Evolutionary conservation across 1,140 invertebrate species (phyloP), one percentile per base, ranked within the genome.

Genomic region (Hylaeus anthracinus): DNA sequence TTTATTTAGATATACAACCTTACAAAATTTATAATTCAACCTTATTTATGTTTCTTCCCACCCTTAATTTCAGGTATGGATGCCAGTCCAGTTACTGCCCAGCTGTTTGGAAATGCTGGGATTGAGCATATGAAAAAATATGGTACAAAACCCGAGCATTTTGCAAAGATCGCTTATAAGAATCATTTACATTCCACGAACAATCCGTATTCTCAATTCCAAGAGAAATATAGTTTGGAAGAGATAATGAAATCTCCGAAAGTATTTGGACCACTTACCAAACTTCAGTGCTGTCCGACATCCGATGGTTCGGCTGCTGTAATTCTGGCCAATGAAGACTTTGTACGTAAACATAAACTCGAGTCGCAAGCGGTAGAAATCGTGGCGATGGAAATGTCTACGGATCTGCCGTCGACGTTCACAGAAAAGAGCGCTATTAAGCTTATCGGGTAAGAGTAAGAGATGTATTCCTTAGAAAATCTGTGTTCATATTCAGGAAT

Each of bases 81-180:
- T 64, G 94, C 94, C 9, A 95, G 96, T 8, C 98, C 98, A 2
- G 95, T 99, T 75, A 96, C 98, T n/a, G 96, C 98, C 6, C 99
- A 99, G 93, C 95, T 99, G 92, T 99, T 99, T 94, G 98, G 98
- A 12, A 99, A 99, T 94, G 99, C 99, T 82, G 99, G 97, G 9
- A 94, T 96, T 67, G 99, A 99, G 89, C 98, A 99, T 90, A 99
- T 99, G 98, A 95, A 98, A 89, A 99, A 98, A 93, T 99, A 99
- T 94, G 98, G 98, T 43, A 98, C 98, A 0, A 98, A 96, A 84
- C 95, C 96, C 39, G 95, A 98, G 71, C 98, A 99, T 91, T 97
- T 99, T 92, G 99, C 98, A 1, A 99, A 99, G 94, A 98, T 99
- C 90, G 99, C 98, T 1, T 97, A 97, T 83, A 99, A 99, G 92